phyloP scores from a whole-genome alignment of 2,113 vertebrate species.

The Falco punctatus region DNA sequence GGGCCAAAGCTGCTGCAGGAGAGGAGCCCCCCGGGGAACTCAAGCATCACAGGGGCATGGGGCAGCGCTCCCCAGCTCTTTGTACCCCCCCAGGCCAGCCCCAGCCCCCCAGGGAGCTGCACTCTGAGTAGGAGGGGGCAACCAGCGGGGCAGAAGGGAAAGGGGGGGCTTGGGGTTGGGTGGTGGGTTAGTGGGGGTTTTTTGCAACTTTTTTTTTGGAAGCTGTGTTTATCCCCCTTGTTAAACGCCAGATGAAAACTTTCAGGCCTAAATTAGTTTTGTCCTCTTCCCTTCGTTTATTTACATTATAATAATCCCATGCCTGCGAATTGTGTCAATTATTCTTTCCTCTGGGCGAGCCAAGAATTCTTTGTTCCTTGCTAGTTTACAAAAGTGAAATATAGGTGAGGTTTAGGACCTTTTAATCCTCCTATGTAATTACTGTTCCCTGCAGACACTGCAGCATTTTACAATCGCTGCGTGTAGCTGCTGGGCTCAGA shows the following conservation, averaged over 20 bases:
- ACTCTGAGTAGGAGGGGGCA: not conserved
- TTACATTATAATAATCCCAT: conserved; percentile 46
- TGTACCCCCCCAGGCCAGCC: not conserved
- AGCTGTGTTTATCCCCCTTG: not conserved
- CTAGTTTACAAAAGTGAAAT: conserved; percentile 58
- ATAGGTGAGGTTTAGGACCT: conserved; percentile 71
- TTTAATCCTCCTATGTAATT: conserved; percentile 81
- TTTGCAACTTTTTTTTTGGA: not conserved
- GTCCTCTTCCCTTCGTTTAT: conserved; percentile 24
- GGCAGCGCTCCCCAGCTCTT: too few relatives aligned
- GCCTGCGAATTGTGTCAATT: conserved; percentile 35
- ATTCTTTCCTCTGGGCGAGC: conserved; percentile 45
- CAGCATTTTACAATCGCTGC: conserved; percentile 70
- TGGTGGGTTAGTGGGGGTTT: not conserved
- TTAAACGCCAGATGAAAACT: conserved; percentile 20
- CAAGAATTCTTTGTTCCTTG: conserved; percentile 44
- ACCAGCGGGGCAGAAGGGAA: rapidly evolving
- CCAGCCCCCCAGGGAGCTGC: not conserved
- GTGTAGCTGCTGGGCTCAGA: conserved; percentile 74
- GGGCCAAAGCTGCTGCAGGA: not conserved
- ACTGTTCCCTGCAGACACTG: conserved; percentile 73
- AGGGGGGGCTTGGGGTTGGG: too few relatives aligned
- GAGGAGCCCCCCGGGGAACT: not conserved
- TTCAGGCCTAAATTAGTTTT: not conserved
- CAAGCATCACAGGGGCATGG: not conserved